Evolutionary conservation across 1,140 invertebrate species (phyloP), one percentile per base, ranked within the genome.

Genomic region (Paraescarpia echinospica): DNA sequence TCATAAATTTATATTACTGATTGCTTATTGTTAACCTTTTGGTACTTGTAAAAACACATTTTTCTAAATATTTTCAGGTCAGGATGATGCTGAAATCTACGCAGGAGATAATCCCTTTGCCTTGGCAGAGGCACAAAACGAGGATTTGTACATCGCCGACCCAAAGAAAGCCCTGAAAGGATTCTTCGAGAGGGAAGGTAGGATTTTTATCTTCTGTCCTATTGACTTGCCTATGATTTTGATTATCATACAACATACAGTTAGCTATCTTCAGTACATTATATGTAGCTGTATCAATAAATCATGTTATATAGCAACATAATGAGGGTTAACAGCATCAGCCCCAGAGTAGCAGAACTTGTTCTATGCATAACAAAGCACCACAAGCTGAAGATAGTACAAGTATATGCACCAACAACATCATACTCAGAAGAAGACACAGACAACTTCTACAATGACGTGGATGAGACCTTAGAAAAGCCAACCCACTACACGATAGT

Each of bases 121-220:
- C 27, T 51, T 48, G 22, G 35, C 94, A 0, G 93, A 94, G 77
- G 91, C 95, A 91, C 94, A 95, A 35, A 93, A 98, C 95, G 98
- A 99, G 95, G 98, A 99, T 93, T 95, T 99, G 8, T 99, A 96
- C 93, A 96, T 99, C 35, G 97, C 98, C 92, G 99, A 99, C 96
- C 99, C 99, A 0, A 99, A 99, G 96, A 99, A 99, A 96, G 98
- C 98, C 1, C 95, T 99, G 8, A 96, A 98, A 94, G 98, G 98
- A 0, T 99, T 98, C 97, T 99, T 99, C 96, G 99, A 99, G 96
- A 96, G 99, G 93, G 99, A 99, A 96, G 99, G 99, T 99, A 94
- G 33, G 12, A 41, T 91, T 59, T 27, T 9, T n/a, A 90, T 0
- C 35, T 18, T 90, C 35, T 90, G 4, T 90, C 35, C 35, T 90